These are phyloP conservation scores for Spodoptera litura DNA, from an alignment of 1,140 invertebrate species.

Conservation along the genomic window DNA sequence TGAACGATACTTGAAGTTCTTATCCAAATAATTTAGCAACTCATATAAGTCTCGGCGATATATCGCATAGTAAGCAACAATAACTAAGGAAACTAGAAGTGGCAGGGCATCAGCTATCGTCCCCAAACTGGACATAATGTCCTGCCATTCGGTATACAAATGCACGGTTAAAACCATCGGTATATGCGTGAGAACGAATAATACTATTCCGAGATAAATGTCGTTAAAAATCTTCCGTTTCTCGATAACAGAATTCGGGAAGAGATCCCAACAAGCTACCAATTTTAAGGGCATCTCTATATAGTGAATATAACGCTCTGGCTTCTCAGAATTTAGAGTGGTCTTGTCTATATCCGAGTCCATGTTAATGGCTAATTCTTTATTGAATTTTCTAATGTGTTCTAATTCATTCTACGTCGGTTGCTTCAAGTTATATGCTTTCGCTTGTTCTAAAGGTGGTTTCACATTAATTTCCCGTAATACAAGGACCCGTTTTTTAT, in stretches of 20 bases:
- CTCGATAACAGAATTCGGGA: constrained; percentile 51
- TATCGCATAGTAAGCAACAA: constrained; percentile 69
- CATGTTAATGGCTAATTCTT: neutral
- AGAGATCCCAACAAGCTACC: constrained; percentile 77
- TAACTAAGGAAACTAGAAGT: constrained; percentile 63
- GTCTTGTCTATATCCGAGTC: constrained; percentile 11
- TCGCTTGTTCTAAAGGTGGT: too few relatives aligned
- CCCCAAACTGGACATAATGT: constrained; percentile 69
- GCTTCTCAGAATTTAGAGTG: constrained; percentile 53
- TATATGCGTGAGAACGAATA: constrained; percentile 64
- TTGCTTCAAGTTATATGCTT: too few relatives aligned
- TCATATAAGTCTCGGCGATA: constrained; percentile 70
- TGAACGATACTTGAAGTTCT: constrained; percentile 72
- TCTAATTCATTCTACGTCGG: too few relatives aligned
- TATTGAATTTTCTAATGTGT: too few relatives aligned
- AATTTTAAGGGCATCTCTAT: constrained; percentile 67
- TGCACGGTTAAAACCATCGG: constrained; percentile 61
- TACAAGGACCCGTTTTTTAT: too few relatives aligned
- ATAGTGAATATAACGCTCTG: constrained; percentile 67
- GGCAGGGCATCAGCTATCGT: constrained; percentile 74
- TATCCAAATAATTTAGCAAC: constrained; percentile 66
- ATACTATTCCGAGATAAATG: constrained; percentile 64
- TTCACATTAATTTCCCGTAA: too few relatives aligned
- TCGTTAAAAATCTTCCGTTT: constrained; percentile 65
- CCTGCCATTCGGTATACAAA: constrained; percentile 70